Evolutionary conservation across 1,140 invertebrate species (phyloP), one percentile per base, ranked within the genome.

Genomic region (Pseudomyrmex sp.): DNA sequence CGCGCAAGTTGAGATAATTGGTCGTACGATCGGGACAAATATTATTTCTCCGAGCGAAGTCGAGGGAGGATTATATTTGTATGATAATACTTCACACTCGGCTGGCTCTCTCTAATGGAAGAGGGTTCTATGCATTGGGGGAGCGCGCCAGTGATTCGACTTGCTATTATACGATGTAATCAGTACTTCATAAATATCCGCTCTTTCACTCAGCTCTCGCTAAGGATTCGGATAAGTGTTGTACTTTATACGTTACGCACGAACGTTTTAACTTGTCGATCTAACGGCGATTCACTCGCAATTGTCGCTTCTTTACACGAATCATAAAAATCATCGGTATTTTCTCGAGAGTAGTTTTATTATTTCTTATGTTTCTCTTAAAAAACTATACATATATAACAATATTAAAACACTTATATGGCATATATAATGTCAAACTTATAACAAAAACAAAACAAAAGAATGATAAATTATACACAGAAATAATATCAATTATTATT

Each of bases 1-100:
- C 87, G 84, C 66, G 66, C 80, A 84, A 89, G 88, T 89, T 77
- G 77, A 66, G 85, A 89, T 89, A 89, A 89, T 89, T 89, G 88
- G 87, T 89, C 80, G 88, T 82, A 86, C 73, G 82, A 86, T 84
- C 80, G 61, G 85, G 54, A 84, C 87, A 89, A 89, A 89, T 89
- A 89, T 89, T 89, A 89, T 89, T 89, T 84, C 66, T 74, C 54
- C 18, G 48, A 74, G 61, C 69, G 76, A 72, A 66, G 85, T 69
- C 58, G 54, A 75, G 82, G 84, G 66, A 70, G 76, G 82, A 89
- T 89, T 89, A 89, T 89, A 89, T 89, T 89, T 89, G 88, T 89
- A 88, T 89, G 88, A 88, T 89, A 89, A 89, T 89, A 88, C 88
- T 77, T 82, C 72, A 74, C 59, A 82, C 87, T 82, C 70, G 84